Evolutionary conservation across 64 coral and sea anemone species (phyloP).

Genomic region (Stichodactyla mertensii): DNA sequence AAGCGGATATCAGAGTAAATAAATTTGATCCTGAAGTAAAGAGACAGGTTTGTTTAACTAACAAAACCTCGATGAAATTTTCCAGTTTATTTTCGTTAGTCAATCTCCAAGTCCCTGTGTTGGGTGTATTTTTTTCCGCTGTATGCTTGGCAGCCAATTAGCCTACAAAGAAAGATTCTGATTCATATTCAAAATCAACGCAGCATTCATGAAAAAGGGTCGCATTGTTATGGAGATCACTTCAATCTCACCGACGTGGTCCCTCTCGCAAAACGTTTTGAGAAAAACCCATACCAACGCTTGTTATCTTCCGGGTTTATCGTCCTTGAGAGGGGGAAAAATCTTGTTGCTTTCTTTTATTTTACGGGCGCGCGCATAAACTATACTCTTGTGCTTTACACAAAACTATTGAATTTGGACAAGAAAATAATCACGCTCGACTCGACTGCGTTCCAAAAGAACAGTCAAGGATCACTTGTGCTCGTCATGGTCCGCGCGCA

Average conservation of each 20-base stretch:
- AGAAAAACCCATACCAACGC: neutral
- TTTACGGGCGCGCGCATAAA: constrained; percentile 11
- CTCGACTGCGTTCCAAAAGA: neutral
- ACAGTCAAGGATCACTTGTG: constrained; percentile 8
- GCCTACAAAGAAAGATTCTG: constrained; percentile 22
- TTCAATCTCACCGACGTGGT: constrained; percentile 11
- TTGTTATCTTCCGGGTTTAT: neutral
- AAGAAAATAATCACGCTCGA: constrained; percentile 5
- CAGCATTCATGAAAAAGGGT: constrained; percentile 49
- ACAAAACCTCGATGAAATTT: neutral
- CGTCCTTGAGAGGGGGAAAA: neutral
- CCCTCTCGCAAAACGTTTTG: neutral
- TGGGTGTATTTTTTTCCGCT: neutral
- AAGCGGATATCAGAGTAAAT: constrained; percentile 88
- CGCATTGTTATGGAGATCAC: constrained; percentile 70
- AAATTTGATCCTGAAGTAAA: constrained; percentile 44
- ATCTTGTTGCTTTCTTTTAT: constrained; percentile 8
- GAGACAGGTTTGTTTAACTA: constrained; percentile 48
- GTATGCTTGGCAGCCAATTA: constrained; percentile 26
- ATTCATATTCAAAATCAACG: constrained; percentile 64
- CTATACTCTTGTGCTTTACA: neutral
- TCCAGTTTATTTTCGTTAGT: neutral
- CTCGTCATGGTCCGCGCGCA: neutral
- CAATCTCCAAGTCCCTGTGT: neutral
- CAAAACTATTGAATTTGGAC: constrained; percentile 17